Evolutionary conservation across 2,797 vertebrate species (phyloP).

Genomic region (Enteromius paludinosus): DNA sequence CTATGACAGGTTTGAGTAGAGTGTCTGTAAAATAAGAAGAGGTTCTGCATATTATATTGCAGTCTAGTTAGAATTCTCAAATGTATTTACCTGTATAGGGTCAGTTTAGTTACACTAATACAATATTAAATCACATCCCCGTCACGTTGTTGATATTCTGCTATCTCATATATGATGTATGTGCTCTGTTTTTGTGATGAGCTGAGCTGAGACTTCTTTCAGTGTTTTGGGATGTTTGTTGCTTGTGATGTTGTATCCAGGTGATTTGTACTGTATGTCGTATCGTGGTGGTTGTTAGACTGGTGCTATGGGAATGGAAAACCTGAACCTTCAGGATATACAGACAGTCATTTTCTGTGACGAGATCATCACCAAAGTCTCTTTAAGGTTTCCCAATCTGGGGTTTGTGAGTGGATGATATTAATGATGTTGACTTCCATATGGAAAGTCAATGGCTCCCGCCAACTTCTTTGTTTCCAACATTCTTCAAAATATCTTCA

Average conservation of each 20-base stretch:
- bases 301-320: constrained; percentile 7
- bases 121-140: constrained; percentile 5
- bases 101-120: neutral
- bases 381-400: neutral
- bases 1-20: neutral
- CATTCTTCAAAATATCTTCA: neutral
- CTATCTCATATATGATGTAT: too few relatives aligned
- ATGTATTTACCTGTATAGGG: neutral
- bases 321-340: neutral
- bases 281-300: neutral
- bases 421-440: neutral
- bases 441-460: neutral
- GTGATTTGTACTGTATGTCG: constrained; percentile 14
- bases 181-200: neutral
- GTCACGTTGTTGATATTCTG: too few relatives aligned
- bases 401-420: neutral
- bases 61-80: neutral
- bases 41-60: neutral
- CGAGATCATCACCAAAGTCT: neutral
- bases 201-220: neutral
- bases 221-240: constrained; percentile 8
- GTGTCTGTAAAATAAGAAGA: neutral
- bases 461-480: neutral
- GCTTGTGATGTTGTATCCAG: constrained; percentile 26
- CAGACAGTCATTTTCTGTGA: constrained; percentile 13